Evolutionary conservation across 2,113 vertebrate species (phyloP).

Genomic region (Hemiscyllium ocellatum): DNA sequence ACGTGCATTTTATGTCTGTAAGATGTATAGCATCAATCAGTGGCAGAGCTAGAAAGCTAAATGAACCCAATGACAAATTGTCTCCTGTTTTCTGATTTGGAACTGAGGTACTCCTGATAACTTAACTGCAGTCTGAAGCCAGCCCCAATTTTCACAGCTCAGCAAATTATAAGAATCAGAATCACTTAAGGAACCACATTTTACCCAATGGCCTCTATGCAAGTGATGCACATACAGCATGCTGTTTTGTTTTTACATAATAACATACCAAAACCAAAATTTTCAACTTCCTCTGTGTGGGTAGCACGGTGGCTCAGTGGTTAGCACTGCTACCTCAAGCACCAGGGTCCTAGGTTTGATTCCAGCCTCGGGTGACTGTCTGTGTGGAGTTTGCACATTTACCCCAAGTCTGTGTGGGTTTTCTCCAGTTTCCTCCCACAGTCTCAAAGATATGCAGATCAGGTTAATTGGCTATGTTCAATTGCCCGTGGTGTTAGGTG

Average conservation of each 20-base stretch:
- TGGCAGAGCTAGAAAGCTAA: background rate
- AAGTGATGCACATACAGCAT: background rate
- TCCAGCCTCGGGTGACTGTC: too few species aligned
- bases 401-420: too few species aligned
- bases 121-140: background rate
- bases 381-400: too few species aligned
- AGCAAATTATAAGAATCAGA: background rate
- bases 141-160: background rate
- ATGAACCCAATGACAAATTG: background rate
- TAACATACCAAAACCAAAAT: background rate
- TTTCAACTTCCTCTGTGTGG: background rate
- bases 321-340: too few species aligned
- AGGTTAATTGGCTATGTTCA: too few species aligned
- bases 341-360: too few species aligned
- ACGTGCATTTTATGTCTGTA: background rate
- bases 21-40: constrained; percentile 21
- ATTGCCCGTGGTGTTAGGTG: too few species aligned
- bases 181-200: background rate
- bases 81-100: background rate
- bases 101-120: background rate
- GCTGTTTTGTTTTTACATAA: background rate
- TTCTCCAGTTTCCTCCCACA: too few species aligned
- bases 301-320: too few species aligned
- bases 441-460: too few species aligned
- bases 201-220: background rate